phyloP scores from a whole-genome alignment of 2,113 vertebrate species.

The Acrocephalus arundinaceus region DNA sequence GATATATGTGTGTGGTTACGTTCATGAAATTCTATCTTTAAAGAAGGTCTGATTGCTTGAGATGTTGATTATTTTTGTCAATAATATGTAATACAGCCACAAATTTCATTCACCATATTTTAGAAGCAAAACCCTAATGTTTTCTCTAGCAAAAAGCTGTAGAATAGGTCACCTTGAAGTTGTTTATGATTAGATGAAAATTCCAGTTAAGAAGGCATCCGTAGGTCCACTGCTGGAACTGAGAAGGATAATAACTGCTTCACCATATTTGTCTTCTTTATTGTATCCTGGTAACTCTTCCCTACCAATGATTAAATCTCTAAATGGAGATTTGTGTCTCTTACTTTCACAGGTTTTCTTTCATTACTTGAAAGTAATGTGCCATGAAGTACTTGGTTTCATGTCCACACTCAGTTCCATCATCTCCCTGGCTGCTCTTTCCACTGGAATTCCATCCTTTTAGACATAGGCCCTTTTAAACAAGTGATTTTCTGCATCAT shows the following conservation, averaged over 20 bases:
- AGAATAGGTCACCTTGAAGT: not conserved
- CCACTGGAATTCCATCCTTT: not conserved
- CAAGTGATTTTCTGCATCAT: not conserved
- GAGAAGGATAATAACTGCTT: not conserved
- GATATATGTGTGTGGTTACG: not conserved
- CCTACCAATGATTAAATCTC: not conserved
- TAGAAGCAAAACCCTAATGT: not conserved
- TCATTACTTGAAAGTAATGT: not conserved
- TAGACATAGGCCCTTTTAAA: not conserved
- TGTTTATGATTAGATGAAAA: not conserved
- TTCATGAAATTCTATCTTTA: not conserved
- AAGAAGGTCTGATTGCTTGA: not conserved
- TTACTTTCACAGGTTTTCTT: not conserved
- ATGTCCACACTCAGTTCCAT: not conserved
- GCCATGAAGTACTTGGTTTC: not conserved
- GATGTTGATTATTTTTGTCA: not conserved
- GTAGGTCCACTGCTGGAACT: not conserved
- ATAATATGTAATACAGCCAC: not conserved
- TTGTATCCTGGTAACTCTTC: not conserved
- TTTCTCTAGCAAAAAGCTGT: not conserved
- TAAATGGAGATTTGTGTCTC: not conserved
- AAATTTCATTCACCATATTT: not conserved
- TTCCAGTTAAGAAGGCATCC: not conserved
- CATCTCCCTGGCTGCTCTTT: not conserved
- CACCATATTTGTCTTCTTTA: not conserved